A percentile compares a stretch with the other conserved stretches of the same genome.
These are phyloP conservation scores for Ploceus nigricollis DNA, from an alignment of 2,113 vertebrate species.

Conservation along the genomic window DNA sequence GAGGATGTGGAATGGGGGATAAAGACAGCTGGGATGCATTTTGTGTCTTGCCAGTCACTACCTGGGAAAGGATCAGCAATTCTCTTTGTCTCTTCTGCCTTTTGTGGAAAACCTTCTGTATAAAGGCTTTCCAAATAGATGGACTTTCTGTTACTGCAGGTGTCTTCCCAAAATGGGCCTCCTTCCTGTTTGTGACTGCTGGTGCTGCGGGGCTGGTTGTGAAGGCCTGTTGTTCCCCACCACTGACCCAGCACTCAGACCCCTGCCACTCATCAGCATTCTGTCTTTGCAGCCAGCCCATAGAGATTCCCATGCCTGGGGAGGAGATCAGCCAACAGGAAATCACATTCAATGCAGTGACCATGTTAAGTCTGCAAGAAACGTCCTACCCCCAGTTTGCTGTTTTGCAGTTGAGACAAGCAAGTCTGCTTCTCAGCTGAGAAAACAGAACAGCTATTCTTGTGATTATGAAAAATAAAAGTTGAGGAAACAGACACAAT, in stretches of 20 bases:
- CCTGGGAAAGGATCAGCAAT: neutral
- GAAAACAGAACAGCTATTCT: slow-evolving; percentile 13
- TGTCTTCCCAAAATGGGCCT: neutral
- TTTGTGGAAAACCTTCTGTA: neutral
- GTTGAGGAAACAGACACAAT: neutral
- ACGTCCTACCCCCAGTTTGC: neutral
- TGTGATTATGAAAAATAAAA: neutral
- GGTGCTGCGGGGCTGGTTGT: neutral
- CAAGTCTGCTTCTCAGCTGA: slow-evolving; percentile 37
- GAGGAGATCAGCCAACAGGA: neutral
- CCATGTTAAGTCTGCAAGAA: neutral
- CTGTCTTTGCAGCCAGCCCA: neutral
- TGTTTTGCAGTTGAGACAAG: neutral
- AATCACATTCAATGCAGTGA: neutral
- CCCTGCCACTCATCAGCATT: neutral
- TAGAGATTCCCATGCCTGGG: neutral
- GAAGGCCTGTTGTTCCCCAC: neutral
- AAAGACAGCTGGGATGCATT: neutral
- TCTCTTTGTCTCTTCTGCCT: neutral
- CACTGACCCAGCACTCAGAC: neutral
- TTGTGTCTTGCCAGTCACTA: neutral
- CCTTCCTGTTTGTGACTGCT: neutral
- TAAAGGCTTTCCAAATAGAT: neutral
- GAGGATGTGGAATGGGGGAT: accelerated
- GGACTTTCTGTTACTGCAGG: neutral